Conservation (phyloP, 2,797 vertebrate species). For the Rhadinocentrus ornatus region DNA sequence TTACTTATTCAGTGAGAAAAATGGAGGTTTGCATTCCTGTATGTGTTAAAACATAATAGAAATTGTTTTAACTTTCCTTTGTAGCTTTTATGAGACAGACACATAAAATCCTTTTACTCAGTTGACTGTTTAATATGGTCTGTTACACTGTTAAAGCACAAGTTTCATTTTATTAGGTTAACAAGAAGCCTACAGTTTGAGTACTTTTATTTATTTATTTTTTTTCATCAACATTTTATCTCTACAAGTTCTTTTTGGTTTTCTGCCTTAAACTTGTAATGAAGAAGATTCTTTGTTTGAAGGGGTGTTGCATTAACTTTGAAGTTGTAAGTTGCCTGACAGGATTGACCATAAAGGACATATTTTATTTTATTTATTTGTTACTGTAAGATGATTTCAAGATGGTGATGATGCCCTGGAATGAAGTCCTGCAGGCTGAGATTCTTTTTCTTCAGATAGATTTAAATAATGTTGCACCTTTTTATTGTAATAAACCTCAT, state of each 20-base stretch:
- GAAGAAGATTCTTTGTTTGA: constrained; percentile 7
- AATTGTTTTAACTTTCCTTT: background rate
- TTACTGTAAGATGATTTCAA: constrained; percentile 35
- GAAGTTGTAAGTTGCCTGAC: constrained; percentile 15
- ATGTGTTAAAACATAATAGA: background rate
- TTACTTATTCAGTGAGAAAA: background rate
- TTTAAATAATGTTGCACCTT: constrained; percentile 10
- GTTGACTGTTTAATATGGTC: background rate
- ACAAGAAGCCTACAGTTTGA: background rate
- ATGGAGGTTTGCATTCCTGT: no score
- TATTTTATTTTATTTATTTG: constrained; percentile 58
- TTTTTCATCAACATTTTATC: background rate
- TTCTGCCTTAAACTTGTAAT: constrained; percentile 11
- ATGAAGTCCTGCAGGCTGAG: constrained; percentile 33
- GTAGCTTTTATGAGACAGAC: background rate
- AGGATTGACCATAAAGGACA: constrained; percentile 22
- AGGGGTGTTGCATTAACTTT: constrained; percentile 35
- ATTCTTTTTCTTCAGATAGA: constrained; percentile 11
- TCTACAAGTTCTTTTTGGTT: background rate
- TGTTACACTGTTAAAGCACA: constrained; percentile 7
- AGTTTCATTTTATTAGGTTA: background rate
- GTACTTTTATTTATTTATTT: background rate
- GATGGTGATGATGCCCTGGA: background rate
- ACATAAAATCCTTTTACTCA: background rate
- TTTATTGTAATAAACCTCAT: constrained; percentile 48